Conservation (phyloP, 2,888 invertebrate genomes). For the Tryphoninae sp. region DNA sequence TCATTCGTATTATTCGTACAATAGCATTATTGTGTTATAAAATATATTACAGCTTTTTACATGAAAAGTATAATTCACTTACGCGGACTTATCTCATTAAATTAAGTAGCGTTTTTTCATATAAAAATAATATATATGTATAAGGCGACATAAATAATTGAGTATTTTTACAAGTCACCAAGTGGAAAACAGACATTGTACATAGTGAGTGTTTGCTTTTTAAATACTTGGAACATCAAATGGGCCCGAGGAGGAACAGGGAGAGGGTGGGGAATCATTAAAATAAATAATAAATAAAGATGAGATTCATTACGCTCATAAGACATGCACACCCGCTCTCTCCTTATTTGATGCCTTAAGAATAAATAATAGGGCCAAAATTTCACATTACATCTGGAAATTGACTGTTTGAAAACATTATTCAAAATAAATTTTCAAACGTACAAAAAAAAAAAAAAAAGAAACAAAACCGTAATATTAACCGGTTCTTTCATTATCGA, state of each 20-base stretch:
- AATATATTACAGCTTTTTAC: slow-evolving; percentile 79
- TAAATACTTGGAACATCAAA: slow-evolving; percentile 75
- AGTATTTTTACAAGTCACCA: slow-evolving; percentile 76
- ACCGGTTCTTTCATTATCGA: slow-evolving; percentile 49
- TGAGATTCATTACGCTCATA: slow-evolving; percentile 73
- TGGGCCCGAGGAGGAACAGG: not conserved
- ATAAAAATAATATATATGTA: slow-evolving; percentile 72
- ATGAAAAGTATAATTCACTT: slow-evolving; percentile 66
- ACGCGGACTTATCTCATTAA: slow-evolving; percentile 74
- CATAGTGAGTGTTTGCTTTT: slow-evolving; percentile 67
- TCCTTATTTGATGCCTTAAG: slow-evolving; percentile 56
- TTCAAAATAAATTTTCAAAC: slow-evolving; percentile 36
- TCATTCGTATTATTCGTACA: slow-evolving; percentile 68
- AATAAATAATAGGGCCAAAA: slow-evolving; percentile 62
- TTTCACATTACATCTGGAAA: slow-evolving; percentile 42
- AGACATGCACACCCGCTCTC: slow-evolving; percentile 68
- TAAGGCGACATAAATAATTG: slow-evolving; percentile 79
- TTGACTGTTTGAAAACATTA: slow-evolving; percentile 40
- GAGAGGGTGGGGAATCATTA: slow-evolving; percentile 69
- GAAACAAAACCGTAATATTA: slow-evolving; percentile 33
- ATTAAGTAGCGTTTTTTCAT: slow-evolving; percentile 76
- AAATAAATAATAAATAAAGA: slow-evolving; percentile 81
- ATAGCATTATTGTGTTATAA: slow-evolving; percentile 66
- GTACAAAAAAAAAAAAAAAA: slow-evolving; percentile 26
- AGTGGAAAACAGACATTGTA: slow-evolving; percentile 75